Evolutionary conservation across 2,888 invertebrate species (phyloP).

Genomic region (Pseudolycoriella hygida): DNA sequence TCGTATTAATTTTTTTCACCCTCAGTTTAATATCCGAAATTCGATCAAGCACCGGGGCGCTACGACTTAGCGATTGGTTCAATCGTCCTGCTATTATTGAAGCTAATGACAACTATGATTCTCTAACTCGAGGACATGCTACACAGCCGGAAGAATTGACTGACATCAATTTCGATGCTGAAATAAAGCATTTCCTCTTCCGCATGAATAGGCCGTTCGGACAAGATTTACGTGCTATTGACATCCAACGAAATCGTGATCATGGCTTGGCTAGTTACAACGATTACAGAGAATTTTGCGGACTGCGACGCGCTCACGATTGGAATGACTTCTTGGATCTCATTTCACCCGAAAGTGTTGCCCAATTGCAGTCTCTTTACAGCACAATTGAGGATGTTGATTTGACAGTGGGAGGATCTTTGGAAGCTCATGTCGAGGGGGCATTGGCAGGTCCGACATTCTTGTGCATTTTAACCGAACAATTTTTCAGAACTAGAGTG

Average conservation of each 20-base stretch:
- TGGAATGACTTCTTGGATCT: conserved; percentile 56
- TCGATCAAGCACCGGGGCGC: conserved; percentile 25
- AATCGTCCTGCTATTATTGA: conserved; percentile 36
- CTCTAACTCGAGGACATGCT: conserved; percentile 49
- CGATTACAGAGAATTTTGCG: conserved; percentile 58
- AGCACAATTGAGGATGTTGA: conserved; percentile 67
- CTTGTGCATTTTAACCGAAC: conserved; percentile 71
- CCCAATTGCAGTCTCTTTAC: conserved; percentile 44
- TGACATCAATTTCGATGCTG: conserved; percentile 53
- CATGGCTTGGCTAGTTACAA: conserved; percentile 70
- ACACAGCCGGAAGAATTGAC: conserved; percentile 59
- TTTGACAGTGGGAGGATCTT: conserved; percentile 64
- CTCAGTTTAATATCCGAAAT: conserved; percentile 30
- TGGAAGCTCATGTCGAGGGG: conserved; percentile 60
- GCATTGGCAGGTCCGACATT: conserved; percentile 74
- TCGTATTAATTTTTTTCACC: not conserved
- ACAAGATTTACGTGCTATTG: conserved; percentile 59
- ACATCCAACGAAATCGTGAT: conserved; percentile 74
- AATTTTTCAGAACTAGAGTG: conserved; percentile 68
- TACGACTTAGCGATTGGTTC: conserved; percentile 34
- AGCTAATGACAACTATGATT: conserved; percentile 41
- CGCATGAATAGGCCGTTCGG: conserved; percentile 57
- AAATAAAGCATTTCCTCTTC: conserved; percentile 45
- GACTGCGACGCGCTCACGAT: conserved; percentile 43
- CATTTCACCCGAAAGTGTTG: conserved; percentile 45